These are phyloP conservation scores for Labeo rohita DNA, from an alignment of 2,113 vertebrate species.

Conservation along the genomic window DNA sequence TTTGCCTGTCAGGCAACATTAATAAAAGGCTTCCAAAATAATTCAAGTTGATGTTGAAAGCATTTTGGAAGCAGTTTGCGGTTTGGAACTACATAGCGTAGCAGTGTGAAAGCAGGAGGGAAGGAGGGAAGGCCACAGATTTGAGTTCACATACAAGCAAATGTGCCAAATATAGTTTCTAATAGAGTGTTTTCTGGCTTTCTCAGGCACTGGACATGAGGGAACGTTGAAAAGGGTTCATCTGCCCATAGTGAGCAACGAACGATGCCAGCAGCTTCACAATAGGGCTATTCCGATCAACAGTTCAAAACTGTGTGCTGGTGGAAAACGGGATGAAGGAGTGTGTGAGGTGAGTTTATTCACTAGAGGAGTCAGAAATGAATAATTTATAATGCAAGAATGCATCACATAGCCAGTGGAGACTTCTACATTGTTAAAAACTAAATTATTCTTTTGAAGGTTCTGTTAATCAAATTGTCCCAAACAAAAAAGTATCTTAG, in stretches of 20 bases:
- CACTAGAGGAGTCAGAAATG: no score
- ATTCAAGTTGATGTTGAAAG: background rate
- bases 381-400: background rate
- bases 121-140: background rate
- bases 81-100: conserved; percentile 7
- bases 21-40: background rate
- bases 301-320: conserved; percentile 92
- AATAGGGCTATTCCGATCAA: conserved; percentile 87
- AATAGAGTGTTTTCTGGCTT: background rate
- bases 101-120: background rate
- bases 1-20: background rate
- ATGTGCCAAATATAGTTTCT: conserved; percentile 1
- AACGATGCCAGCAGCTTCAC: conserved; percentile 87
- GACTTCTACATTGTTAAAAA: background rate
- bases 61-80: conserved; percentile 1
- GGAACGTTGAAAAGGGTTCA: conserved; percentile 85
- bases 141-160: background rate
- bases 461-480: background rate
- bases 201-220: conserved; percentile 85
- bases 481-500: background rate
- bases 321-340: conserved; percentile 86
- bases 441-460: background rate
- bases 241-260: conserved; percentile 85
- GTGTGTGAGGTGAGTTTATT: conserved; percentile 90
- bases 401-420: background rate